These are phyloP conservation scores for Oenanthe melanoleuca DNA, from an alignment of 2,113 vertebrate species.

Conservation along the genomic window DNA sequence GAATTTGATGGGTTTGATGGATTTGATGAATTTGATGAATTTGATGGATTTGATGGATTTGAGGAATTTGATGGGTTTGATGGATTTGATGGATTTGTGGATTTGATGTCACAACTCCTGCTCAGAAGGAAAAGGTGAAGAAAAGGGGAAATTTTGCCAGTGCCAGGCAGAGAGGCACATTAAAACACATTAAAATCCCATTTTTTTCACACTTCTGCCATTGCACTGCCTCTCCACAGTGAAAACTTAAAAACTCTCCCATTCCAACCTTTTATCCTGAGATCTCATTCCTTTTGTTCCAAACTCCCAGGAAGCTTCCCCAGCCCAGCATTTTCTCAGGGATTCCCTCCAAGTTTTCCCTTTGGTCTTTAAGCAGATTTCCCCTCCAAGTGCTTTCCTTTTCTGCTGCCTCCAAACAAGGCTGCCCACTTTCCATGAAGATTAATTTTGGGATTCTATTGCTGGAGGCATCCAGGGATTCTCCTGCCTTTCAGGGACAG, in stretches of 20 bases:
- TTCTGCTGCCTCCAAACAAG: conserved; percentile 67
- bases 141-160: neutral
- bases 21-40: fast-evolving
- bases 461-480: conserved; percentile 51
- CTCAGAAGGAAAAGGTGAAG: neutral
- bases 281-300: conserved; percentile 56
- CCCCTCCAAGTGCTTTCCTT: conserved; percentile 69
- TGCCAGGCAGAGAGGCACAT: neutral
- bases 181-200: neutral
- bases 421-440: conserved; percentile 62
- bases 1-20: neutral
- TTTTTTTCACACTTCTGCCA: neutral
- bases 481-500: conserved; percentile 64
- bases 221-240: conserved; percentile 1
- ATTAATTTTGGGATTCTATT: conserved; percentile 77
- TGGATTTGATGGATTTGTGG: neutral
- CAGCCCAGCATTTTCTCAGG: conserved; percentile 48
- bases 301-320: conserved; percentile 11
- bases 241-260: conserved; percentile 41
- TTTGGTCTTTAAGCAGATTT: conserved; percentile 75
- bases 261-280: conserved; percentile 1
- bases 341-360: conserved; percentile 34
- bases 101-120: fast-evolving
- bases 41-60: neutral
- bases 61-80: neutral